A percentile compares a stretch with the other conserved stretches of the same genome.
Evolutionary conservation across 1,140 invertebrate genomes (phyloP).

Genomic region (Panagrolaimus sp.): DNA sequence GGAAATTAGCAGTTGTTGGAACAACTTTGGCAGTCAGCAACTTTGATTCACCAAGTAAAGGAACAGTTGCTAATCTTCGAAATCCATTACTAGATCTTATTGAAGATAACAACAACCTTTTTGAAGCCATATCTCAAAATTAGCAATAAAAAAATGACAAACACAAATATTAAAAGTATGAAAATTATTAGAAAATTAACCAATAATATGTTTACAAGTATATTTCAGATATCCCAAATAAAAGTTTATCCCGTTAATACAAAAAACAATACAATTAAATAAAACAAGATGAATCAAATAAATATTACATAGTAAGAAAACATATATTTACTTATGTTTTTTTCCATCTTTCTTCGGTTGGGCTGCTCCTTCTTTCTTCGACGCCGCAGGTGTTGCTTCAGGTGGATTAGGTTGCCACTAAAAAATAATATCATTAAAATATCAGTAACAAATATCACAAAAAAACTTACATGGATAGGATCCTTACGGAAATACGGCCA

Average conservation of each 20-base stretch:
- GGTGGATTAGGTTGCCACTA: slow-evolving; percentile 1
- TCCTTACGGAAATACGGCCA: slow-evolving; percentile 47
- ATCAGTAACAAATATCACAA: slow-evolving; percentile 26
- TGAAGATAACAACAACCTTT: not conserved
- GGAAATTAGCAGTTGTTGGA: not conserved
- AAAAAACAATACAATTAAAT: not conserved
- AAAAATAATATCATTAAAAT: slow-evolving; percentile 15
- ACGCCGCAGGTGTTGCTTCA: too few relatives aligned
- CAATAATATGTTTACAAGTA: too few relatives aligned
- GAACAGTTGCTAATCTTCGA: not conserved
- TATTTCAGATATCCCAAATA: slow-evolving; percentile 59
- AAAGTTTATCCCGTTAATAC: too few relatives aligned
- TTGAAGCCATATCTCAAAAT: slow-evolving; percentile 63
- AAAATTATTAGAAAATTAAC: too few relatives aligned
- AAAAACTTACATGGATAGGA: slow-evolving; percentile 34
- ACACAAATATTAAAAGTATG: slow-evolving; percentile 63
- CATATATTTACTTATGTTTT: slow-evolving; percentile 2
- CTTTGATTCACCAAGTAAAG: slow-evolving; percentile 73
- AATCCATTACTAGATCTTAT: not conserved
- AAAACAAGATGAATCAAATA: not conserved
- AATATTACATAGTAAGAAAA: not conserved
- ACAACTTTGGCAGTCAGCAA: slow-evolving; percentile 49
- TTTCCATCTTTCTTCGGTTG: slow-evolving; percentile 16
- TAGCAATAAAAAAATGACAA: too few relatives aligned
- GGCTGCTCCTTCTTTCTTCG: not conserved